Conservation (phyloP, 2,113 vertebrate species). For the Carlito syrichta region DNA sequence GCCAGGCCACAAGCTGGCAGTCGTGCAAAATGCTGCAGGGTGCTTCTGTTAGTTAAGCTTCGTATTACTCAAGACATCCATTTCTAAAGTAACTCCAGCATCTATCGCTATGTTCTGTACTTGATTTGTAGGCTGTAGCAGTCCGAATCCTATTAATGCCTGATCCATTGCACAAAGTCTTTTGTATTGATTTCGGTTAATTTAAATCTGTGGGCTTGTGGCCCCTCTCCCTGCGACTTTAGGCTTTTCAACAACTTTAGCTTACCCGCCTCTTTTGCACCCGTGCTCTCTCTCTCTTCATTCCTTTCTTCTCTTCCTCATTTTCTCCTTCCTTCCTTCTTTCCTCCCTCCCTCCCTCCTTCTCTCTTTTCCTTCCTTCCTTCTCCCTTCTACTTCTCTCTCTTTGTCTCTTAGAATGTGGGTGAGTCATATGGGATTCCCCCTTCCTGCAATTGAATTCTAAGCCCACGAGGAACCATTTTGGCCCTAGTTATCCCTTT, state of each 20-base stretch:
- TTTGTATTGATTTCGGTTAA: slow-evolving; percentile 68
- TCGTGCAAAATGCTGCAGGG: not conserved
- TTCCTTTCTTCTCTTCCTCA: not conserved
- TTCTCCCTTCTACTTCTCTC: not conserved
- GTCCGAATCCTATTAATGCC: slow-evolving; percentile 76
- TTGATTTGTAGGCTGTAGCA: slow-evolving; percentile 72
- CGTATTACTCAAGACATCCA: not conserved
- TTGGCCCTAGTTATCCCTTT: not conserved
- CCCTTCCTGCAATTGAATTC: not conserved
- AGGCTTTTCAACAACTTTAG: not conserved
- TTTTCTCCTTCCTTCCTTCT: not conserved
- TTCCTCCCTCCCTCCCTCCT: too few relatives aligned
- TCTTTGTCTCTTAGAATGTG: not conserved
- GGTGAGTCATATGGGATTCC: not conserved
- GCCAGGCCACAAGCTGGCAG: not conserved
- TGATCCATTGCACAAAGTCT: slow-evolving; percentile 65
- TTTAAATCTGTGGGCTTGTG: slow-evolving; percentile 7
- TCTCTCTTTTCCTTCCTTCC: too few relatives aligned
- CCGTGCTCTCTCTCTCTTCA: not conserved
- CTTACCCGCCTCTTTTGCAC: not conserved
- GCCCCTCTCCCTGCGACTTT: too few relatives aligned
- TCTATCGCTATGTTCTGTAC: slow-evolving; percentile 42
- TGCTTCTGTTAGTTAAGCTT: not conserved
- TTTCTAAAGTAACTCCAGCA: slow-evolving; percentile 20
- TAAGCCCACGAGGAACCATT: not conserved